A percentile compares a stretch with the other conserved stretches of the same genome.
phyloP scores from a whole-genome alignment of 2,113 vertebrate species.

The Phyllostomus discolor region DNA sequence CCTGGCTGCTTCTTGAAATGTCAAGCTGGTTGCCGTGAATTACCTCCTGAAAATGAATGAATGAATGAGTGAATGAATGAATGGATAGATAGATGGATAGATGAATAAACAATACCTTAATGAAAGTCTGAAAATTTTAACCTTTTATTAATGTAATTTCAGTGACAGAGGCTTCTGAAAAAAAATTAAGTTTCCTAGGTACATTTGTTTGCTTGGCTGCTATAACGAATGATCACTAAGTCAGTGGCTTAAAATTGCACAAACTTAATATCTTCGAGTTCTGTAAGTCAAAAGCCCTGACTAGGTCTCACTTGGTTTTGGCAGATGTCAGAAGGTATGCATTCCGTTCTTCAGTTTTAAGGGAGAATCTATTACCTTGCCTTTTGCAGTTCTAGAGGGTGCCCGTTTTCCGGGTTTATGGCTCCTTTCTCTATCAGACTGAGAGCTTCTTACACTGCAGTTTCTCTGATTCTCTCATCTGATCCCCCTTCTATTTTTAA shows the following conservation, averaged over 20 bases:
- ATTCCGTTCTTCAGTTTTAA: background rate
- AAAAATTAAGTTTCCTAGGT: background rate
- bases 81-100: background rate
- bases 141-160: constrained; percentile 1
- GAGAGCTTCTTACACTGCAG: background rate
- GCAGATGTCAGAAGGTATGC: background rate
- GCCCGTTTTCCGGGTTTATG: background rate
- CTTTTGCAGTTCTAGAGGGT: background rate
- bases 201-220: background rate
- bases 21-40: constrained; percentile 80
- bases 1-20: constrained; percentile 73
- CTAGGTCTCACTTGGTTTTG: background rate
- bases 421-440: background rate
- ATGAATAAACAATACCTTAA: constrained; percentile 23
- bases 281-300: background rate
- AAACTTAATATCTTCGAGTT: background rate
- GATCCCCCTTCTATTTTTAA: background rate
- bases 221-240: background rate
- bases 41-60: constrained; percentile 80
- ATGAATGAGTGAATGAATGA: background rate
- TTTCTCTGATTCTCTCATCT: background rate
- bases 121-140: background rate
- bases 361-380: background rate
- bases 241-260: background rate
- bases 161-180: background rate